A percentile compares a stretch with the other conserved stretches of the same genome.
Conservation (phyloP, 2,797 vertebrate genomes). For the Chiloscyllium punctatum region DNA sequence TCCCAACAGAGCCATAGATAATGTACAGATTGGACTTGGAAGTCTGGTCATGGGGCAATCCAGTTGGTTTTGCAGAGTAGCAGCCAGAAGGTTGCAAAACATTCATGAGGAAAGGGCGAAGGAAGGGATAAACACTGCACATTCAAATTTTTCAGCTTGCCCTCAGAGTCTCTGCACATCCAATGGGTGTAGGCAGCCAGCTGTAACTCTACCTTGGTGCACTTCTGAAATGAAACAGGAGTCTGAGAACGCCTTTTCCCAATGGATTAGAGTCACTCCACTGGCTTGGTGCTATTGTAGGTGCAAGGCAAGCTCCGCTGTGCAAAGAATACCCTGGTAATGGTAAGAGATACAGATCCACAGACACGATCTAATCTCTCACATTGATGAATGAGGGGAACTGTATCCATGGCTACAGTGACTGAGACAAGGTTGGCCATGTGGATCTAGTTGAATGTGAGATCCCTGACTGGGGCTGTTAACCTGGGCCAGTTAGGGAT, state of each 20-base stretch:
- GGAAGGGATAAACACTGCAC: neutral
- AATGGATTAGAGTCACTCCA: no score
- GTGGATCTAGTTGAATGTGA: no score
- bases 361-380: neutral
- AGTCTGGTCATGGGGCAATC: neutral
- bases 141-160: neutral
- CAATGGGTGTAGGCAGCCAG: no score
- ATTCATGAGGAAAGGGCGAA: no score
- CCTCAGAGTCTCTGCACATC: neutral
- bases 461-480: no score
- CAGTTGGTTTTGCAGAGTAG: neutral
- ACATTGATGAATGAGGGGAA: neutral
- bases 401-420: neutral
- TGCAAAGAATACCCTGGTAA: neutral
- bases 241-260: neutral
- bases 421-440: no score
- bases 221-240: neutral
- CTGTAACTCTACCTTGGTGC: neutral
- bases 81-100: neutral
- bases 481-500: no score
- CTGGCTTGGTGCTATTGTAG: neutral
- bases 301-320: no score
- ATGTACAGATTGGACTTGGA: neutral
- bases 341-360: no score
- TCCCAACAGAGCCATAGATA: neutral